A percentile compares a stretch with the other conserved stretches of the same genome.
These are phyloP conservation scores for Zaprionus taronus DNA, from an alignment of 1,140 invertebrate species.

Conservation along the genomic window DNA sequence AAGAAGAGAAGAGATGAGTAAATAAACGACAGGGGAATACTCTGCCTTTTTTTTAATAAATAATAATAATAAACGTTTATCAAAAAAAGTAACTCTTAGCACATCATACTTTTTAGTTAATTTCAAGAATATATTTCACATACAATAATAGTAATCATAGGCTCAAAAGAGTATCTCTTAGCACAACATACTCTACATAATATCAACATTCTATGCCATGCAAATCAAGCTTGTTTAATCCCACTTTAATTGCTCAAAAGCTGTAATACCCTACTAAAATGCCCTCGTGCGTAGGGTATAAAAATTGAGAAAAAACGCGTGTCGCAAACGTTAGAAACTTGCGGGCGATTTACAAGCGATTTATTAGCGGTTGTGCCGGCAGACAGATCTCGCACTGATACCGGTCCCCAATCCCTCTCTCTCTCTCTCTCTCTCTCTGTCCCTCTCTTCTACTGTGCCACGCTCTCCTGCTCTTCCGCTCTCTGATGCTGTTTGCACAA, in stretches of 20 bases:
- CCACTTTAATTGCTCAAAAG: neutral
- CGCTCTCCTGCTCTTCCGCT: conserved; percentile 8
- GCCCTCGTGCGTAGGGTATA: conserved; percentile 22
- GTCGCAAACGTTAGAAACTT: conserved; percentile 65
- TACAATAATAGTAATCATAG: no score
- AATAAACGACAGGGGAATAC: neutral
- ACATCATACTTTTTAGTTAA: neutral
- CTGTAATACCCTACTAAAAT: neutral
- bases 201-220: neutral
- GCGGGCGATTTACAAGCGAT: conserved; percentile 70
- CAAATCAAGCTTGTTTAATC: neutral
- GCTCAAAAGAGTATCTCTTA: neutral
- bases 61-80: neutral
- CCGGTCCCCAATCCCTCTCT: conserved; percentile 27
- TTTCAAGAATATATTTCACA: neutral
- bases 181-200: neutral
- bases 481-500: conserved; percentile 65
- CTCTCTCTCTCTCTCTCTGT: neutral
- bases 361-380: conserved; percentile 58
- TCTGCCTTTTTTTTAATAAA: neutral
- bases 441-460: conserved; percentile 7
- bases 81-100: neutral
- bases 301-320: conserved; percentile 61
- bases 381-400: conserved; percentile 33
- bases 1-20: neutral